These are phyloP conservation scores for Lithophane leautieri DNA, from an alignment of 2,888 invertebrate species.

Conservation along the genomic window DNA sequence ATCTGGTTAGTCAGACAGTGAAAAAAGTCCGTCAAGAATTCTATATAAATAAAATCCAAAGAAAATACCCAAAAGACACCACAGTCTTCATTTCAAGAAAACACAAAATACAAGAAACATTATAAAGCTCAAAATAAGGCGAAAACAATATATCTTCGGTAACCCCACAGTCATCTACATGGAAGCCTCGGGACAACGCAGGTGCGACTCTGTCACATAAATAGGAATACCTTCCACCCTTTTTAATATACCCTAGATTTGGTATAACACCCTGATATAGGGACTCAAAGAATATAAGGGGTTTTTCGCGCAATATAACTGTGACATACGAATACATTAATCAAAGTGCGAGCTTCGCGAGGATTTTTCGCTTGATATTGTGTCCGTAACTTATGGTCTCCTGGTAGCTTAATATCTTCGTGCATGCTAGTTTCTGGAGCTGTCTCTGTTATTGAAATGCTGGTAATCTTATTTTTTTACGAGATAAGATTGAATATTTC, in stretches of 20 bases:
- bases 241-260: slow-evolving; percentile 90
- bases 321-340: slow-evolving; percentile 88
- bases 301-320: slow-evolving; percentile 84
- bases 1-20: background rate
- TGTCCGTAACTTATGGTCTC: slow-evolving; percentile 83
- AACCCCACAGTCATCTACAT: slow-evolving; percentile 65
- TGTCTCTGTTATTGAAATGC: slow-evolving; percentile 53
- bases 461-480: slow-evolving; percentile 30
- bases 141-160: slow-evolving; percentile 66
- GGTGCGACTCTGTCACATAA: slow-evolving; percentile 83
- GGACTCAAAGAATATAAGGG: slow-evolving; percentile 79
- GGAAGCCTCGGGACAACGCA: slow-evolving; percentile 72
- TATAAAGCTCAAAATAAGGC: slow-evolving; percentile 59
- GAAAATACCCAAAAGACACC: background rate
- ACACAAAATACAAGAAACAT: slow-evolving; percentile 52
- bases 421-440: slow-evolving; percentile 66
- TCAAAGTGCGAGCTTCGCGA: slow-evolving; percentile 82
- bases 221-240: slow-evolving; percentile 81
- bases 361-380: slow-evolving; percentile 81
- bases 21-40: background rate
- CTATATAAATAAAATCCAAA: background rate
- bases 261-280: slow-evolving; percentile 85
- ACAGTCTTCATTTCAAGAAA: slow-evolving; percentile 47
- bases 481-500: slow-evolving; percentile 5
- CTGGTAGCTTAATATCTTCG: slow-evolving; percentile 75